Percentiles rank a stretch among this genome's conserved stretches.
Conservation (phyloP, 2,797 vertebrate species). For the Sebastes ruberrimus region DNA sequence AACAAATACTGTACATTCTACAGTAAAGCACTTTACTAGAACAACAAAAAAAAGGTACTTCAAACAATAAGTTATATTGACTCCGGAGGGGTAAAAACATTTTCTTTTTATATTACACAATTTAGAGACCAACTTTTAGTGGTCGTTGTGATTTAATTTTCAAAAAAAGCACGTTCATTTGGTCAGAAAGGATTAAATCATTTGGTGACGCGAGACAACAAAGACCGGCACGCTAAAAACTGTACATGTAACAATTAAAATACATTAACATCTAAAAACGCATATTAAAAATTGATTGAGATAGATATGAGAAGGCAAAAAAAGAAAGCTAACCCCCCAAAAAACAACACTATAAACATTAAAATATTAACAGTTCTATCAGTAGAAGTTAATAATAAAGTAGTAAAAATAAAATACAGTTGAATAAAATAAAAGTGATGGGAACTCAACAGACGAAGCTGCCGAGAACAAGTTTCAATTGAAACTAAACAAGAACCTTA, state of each 20-base stretch:
- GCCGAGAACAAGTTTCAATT: conserved; percentile 73
- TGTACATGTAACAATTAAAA: conserved; percentile 54
- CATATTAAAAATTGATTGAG: conserved; percentile 8
- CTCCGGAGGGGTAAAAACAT: conserved; percentile 14
- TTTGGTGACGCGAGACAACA: not conserved
- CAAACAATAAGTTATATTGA: conserved; percentile 58
- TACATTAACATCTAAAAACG: conserved; percentile 46
- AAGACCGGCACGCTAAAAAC: conserved; percentile 31
- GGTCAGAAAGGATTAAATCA: conserved; percentile 29
- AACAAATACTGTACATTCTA: conserved; percentile 74
- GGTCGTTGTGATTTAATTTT: conserved; percentile 30
- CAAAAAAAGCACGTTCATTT: conserved; percentile 40
- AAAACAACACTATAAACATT: conserved; percentile 39
- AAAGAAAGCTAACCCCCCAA: not conserved
- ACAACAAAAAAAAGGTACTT: conserved; percentile 10
- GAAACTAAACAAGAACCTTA: conserved; percentile 69
- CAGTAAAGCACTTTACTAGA: conserved; percentile 56
- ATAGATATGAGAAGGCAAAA: conserved; percentile 11
- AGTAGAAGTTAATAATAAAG: conserved; percentile 28
- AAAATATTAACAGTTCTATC: conserved; percentile 65
- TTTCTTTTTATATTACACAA: conserved; percentile 23
- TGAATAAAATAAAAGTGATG: conserved; percentile 16
- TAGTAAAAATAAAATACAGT: conserved; percentile 29
- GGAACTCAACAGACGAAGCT: conserved; percentile 62
- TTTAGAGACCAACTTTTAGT: conserved; percentile 60